phyloP scores from a whole-genome alignment of 1,140 invertebrate species.

The Xylocopa sonorina region DNA sequence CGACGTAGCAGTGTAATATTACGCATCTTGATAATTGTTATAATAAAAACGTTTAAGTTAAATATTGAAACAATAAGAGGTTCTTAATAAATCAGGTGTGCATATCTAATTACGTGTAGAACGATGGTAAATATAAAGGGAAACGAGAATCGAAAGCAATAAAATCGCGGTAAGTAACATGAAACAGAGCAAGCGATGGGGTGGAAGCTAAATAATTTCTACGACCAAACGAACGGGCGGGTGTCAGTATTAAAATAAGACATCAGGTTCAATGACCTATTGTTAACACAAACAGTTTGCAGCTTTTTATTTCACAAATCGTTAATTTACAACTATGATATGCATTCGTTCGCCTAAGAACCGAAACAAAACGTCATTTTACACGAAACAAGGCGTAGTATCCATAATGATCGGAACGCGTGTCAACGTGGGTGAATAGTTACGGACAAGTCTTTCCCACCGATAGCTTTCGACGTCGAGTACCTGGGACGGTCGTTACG shows the following conservation, averaged over 20 bases:
- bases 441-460: slow-evolving; percentile 50
- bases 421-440: slow-evolving; percentile 46
- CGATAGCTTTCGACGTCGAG: no score
- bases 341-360: slow-evolving; percentile 90
- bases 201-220: no score
- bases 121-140: not conserved
- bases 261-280: slow-evolving; percentile 57
- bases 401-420: slow-evolving; percentile 56
- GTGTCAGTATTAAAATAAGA: not conserved
- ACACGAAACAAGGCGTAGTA: slow-evolving; percentile 54
- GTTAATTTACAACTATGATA: slow-evolving; percentile 91
- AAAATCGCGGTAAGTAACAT: not conserved
- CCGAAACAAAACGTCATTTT: slow-evolving; percentile 82
- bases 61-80: not conserved
- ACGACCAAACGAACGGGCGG: not conserved
- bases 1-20: not conserved
- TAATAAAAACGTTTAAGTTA: not conserved
- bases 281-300: slow-evolving; percentile 82
- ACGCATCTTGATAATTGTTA: not conserved
- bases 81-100: no score
- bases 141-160: not conserved
- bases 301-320: slow-evolving; percentile 82
- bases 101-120: not conserved
- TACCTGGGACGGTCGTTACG: slow-evolving; percentile 1
- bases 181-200: not conserved